phyloP scores from a whole-genome alignment of 2,888 invertebrate species.

The Latrodectus hesperus region DNA sequence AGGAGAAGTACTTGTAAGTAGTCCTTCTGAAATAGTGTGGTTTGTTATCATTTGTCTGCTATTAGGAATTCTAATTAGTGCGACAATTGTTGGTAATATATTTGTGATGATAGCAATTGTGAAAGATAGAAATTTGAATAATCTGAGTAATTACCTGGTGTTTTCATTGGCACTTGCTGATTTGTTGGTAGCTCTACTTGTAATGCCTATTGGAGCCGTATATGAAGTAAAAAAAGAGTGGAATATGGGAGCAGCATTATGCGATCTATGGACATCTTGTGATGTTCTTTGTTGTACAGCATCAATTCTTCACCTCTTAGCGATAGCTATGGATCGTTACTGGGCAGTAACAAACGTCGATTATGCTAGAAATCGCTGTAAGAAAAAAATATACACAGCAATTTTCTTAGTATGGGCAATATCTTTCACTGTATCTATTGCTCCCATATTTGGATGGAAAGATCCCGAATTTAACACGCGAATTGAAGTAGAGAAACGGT shows the following conservation, averaged over 20 bases:
- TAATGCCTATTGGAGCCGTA: slow-evolving; percentile 93
- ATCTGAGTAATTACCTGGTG: slow-evolving; percentile 96
- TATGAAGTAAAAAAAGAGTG: slow-evolving; percentile 93
- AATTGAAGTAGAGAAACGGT: slow-evolving; percentile 74
- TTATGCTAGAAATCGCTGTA: slow-evolving; percentile 94
- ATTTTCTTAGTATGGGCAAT: slow-evolving; percentile 76
- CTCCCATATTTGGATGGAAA: slow-evolving; percentile 77
- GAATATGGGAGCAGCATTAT: slow-evolving; percentile 91
- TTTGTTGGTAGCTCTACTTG: slow-evolving; percentile 95
- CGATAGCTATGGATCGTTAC: slow-evolving; percentile 96
- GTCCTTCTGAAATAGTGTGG: slow-evolving; percentile 37
- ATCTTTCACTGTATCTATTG: slow-evolving; percentile 76
- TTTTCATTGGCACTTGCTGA: slow-evolving; percentile 97
- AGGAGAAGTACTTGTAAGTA: slow-evolving; percentile 31
- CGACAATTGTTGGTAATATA: slow-evolving; percentile 84
- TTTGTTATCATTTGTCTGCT: slow-evolving; percentile 35
- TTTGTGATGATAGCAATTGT: slow-evolving; percentile 98
- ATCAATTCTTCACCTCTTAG: slow-evolving; percentile 95
- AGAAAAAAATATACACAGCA: slow-evolving; percentile 86
- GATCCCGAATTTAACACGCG: slow-evolving; percentile 73
- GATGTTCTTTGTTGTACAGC: slow-evolving; percentile 97
- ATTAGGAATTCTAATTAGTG: slow-evolving; percentile 61
- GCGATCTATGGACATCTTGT: slow-evolving; percentile 92
- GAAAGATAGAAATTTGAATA: slow-evolving; percentile 93
- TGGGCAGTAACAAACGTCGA: slow-evolving; percentile 99